phyloP scores from a whole-genome alignment of 2,797 vertebrate genomes.

The Bradypus variegatus region DNA sequence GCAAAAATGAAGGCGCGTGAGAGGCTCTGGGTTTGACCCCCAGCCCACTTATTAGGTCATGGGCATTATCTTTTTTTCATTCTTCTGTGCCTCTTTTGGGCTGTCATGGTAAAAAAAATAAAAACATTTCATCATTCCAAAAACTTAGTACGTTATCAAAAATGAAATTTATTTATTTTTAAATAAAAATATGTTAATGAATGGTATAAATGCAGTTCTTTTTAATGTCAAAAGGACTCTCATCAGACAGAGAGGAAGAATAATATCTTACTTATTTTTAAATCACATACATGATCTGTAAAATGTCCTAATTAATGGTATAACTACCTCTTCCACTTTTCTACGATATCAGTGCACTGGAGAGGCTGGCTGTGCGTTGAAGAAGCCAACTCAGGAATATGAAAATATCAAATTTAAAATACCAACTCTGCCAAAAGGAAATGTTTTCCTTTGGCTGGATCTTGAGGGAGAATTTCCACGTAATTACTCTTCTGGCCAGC shows the following conservation, averaged over 20 bases:
- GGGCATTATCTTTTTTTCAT: not conserved
- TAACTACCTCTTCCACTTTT: not conserved
- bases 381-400: not conserved
- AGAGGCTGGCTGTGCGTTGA: not conserved
- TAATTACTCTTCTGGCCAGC: constrained; percentile 1
- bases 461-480: not conserved
- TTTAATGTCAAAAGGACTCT: not conserved
- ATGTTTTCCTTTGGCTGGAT: not conserved
- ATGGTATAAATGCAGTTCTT: not conserved
- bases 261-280: not conserved
- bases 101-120: not conserved
- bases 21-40: not conserved
- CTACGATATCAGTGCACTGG: too few relatives aligned
- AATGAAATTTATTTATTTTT: not conserved
- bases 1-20: too few relatives aligned
- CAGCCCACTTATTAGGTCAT: not conserved
- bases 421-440: not conserved
- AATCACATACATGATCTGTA: not conserved
- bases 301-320: not conserved
- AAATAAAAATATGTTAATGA: not conserved
- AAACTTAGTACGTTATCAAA: not conserved
- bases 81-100: not conserved
- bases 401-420: not conserved
- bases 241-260: not conserved
- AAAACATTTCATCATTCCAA: not conserved